Conservation (phyloP, 2,797 vertebrate genomes). For the Potorous gilbertii region DNA sequence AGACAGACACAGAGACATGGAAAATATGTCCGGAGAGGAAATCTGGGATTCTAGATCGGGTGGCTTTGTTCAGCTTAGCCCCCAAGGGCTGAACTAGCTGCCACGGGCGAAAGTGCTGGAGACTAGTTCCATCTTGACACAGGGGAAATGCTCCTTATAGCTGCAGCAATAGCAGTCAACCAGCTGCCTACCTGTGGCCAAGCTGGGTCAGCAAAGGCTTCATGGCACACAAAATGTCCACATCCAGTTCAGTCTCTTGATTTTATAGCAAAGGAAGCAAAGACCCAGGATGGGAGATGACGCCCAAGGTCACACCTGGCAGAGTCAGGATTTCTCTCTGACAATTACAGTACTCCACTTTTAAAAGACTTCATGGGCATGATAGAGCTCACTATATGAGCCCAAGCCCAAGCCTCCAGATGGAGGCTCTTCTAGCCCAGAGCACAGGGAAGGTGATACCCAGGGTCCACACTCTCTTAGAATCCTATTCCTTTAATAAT, state of each 20-base stretch:
- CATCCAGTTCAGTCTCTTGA: not conserved
- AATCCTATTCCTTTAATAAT: not conserved
- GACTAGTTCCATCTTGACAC: not conserved
- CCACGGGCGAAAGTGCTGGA: not conserved
- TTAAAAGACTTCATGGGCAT: not conserved
- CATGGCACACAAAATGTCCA: not conserved
- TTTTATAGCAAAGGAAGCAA: not conserved
- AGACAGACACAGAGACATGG: not conserved
- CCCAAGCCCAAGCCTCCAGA: not conserved
- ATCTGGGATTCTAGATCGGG: not conserved
- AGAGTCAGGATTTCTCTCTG: not conserved
- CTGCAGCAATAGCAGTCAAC: not conserved
- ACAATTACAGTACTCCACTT: not conserved
- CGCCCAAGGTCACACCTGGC: not conserved
- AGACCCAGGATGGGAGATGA: not conserved
- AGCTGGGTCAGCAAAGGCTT: not conserved
- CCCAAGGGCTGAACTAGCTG: not conserved
- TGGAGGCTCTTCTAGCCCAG: not conserved
- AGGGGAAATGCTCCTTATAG: not conserved
- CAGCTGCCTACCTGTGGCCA: not conserved
- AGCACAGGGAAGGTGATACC: not conserved
- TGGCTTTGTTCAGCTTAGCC: not conserved
- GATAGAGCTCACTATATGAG: too few relatives aligned
- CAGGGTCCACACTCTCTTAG: not conserved
- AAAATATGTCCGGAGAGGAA: not conserved